A percentile compares a stretch with the other conserved stretches of the same genome.
Evolutionary conservation across 2,797 vertebrate genomes (phyloP).

Genomic region (Lemur catta): DNA sequence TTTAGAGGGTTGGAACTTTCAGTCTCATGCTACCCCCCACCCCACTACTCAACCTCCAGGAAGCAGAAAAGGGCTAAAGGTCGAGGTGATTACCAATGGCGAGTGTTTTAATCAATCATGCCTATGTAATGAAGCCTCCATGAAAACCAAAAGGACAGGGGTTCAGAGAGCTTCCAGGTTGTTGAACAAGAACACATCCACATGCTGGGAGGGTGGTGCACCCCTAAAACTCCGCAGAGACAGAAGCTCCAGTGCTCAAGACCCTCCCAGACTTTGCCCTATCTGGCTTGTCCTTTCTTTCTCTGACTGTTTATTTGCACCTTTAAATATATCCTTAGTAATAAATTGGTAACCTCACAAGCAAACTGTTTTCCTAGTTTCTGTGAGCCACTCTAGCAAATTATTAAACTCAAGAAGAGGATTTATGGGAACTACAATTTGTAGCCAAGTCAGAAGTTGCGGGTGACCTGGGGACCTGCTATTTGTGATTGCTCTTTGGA

Average conservation of each 20-base stretch:
- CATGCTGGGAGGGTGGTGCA: fast-evolving
- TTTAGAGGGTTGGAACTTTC: background rate
- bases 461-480: too few relatives aligned
- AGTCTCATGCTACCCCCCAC: background rate
- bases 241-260: background rate
- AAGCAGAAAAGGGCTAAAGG: background rate
- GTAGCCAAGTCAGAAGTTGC: background rate
- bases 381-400: background rate
- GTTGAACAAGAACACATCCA: background rate
- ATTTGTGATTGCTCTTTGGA: background rate
- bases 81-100: background rate
- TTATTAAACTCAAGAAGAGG: background rate
- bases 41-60: background rate
- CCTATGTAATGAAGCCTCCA: background rate
- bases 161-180: background rate
- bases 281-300: background rate
- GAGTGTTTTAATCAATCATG: background rate
- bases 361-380: background rate
- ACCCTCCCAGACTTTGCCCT: background rate
- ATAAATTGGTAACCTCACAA: background rate
- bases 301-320: background rate
- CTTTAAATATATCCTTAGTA: background rate
- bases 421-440: background rate
- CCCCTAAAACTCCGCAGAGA: background rate
- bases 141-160: background rate